Conservation (phyloP, 1,140 invertebrate species). For the Drosophila equinoxialis region DNA sequence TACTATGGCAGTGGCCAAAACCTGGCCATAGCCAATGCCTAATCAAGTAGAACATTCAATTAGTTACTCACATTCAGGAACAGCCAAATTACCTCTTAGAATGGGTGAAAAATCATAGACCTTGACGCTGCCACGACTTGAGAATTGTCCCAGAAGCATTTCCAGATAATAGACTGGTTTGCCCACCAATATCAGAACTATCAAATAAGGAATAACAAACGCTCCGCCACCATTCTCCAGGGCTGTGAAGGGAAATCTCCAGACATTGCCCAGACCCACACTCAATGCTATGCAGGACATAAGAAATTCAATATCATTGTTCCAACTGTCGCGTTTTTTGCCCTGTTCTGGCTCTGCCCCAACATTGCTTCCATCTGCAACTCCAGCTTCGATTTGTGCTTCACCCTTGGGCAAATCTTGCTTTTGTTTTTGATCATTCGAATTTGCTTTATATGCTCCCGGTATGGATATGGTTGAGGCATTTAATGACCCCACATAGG, state of each 20-base stretch:
- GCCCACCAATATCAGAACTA: conserved; percentile 92
- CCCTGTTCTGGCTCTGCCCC: conserved; percentile 19
- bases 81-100: conserved; percentile 85
- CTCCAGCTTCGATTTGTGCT: not conserved
- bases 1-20: conserved; percentile 88
- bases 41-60: not conserved
- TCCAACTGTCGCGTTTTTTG: conserved; percentile 88
- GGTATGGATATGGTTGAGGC: conserved; percentile 73
- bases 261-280: conserved; percentile 90
- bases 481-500: conserved; percentile 63
- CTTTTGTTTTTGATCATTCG: conserved; percentile 14
- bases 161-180: conserved; percentile 96
- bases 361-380: no score
- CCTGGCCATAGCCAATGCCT: conserved; percentile 91
- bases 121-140: conserved; percentile 88
- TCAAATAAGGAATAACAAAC: conserved; percentile 92
- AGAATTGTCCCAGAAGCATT: conserved; percentile 91
- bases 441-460: conserved; percentile 56
- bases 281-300: conserved; percentile 96
- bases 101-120: conserved; percentile 86
- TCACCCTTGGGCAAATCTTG: conserved; percentile 6
- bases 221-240: conserved; percentile 90
- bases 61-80: no score
- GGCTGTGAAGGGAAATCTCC: conserved; percentile 91
- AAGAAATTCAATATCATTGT: conserved; percentile 92